Conservation (phyloP, 1,140 invertebrate species). For the Calliphora vicina region DNA sequence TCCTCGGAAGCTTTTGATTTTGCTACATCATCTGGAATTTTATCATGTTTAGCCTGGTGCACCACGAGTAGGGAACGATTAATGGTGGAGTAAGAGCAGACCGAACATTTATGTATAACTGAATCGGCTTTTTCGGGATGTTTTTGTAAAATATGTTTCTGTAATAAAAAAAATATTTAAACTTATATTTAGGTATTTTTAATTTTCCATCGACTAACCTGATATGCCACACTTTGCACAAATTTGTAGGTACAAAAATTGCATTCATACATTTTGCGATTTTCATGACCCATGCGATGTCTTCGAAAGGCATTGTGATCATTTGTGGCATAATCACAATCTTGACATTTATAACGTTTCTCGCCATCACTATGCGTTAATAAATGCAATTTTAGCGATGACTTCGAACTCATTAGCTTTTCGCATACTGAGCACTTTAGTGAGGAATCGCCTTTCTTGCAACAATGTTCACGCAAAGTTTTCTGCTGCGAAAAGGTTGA, state of each 20-base stretch:
- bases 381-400: constrained; percentile 75
- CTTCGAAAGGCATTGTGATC: constrained; percentile 85
- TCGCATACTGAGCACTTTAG: constrained; percentile 79
- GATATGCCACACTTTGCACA: constrained; percentile 74
- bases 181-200: no score
- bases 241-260: constrained; percentile 74
- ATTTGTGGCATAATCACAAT: constrained; percentile 77
- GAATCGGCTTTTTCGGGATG: constrained; percentile 55
- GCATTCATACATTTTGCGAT: constrained; percentile 76
- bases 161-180: constrained; percentile 11
- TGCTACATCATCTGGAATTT: neutral
- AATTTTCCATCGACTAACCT: no score
- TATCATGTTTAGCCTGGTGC: constrained; percentile 56
- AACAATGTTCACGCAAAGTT: constrained; percentile 54
- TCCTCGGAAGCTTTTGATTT: neutral
- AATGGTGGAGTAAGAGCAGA: constrained; percentile 53
- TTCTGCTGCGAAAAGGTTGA: constrained; percentile 57
- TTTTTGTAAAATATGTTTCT: constrained; percentile 56
- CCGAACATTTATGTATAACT: constrained; percentile 53
- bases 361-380: constrained; percentile 72
- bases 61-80: constrained; percentile 54
- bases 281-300: constrained; percentile 80
- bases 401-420: constrained; percentile 71
- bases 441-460: constrained; percentile 53
- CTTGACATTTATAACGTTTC: constrained; percentile 82